A percentile compares a stretch with the other conserved stretches of the same genome.
Conservation (phyloP, 2,888 invertebrate genomes). For the Platycheirus rosarum region DNA sequence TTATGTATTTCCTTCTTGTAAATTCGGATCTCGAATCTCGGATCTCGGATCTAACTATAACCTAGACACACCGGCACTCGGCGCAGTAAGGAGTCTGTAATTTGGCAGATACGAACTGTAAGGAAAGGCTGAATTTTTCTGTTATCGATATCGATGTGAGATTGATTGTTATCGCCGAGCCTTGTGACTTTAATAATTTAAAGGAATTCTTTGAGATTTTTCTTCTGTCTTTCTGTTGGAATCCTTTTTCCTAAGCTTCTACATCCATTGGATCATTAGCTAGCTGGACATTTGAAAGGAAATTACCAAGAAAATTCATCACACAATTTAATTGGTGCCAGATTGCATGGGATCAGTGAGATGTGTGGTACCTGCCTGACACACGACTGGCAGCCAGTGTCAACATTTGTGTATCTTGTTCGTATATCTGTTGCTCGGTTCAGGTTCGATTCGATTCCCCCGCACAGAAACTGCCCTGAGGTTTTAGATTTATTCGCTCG, state of each 20-base stretch:
- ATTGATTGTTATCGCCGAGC: conserved; percentile 1
- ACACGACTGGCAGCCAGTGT: conserved; percentile 66
- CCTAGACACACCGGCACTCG: too few relatives aligned
- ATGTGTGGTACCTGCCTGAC: conserved; percentile 63
- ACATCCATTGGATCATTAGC: conserved; percentile 14
- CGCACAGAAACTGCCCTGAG: conserved; percentile 8
- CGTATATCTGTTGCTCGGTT: conserved; percentile 37
- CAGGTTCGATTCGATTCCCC: conserved; percentile 20
- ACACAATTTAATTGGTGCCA: conserved; percentile 34
- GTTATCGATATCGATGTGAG: not conserved
- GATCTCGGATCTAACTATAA: too few relatives aligned
- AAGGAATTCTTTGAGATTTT: too few relatives aligned
- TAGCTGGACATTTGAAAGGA: conserved; percentile 1
- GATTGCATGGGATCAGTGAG: conserved; percentile 26
- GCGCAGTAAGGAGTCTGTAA: too few relatives aligned
- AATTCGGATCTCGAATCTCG: not conserved
- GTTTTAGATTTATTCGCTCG: conserved; percentile 56
- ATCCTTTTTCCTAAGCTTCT: not conserved
- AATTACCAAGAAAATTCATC: conserved; percentile 40
- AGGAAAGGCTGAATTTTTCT: not conserved
- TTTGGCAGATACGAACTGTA: too few relatives aligned
- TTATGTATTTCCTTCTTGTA: conserved; percentile 58
- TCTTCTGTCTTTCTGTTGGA: too few relatives aligned
- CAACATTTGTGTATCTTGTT: conserved; percentile 62
- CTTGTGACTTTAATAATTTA: too few relatives aligned